Conservation (phyloP, 2,113 vertebrate genomes). For the Lampris incognitus region DNA sequence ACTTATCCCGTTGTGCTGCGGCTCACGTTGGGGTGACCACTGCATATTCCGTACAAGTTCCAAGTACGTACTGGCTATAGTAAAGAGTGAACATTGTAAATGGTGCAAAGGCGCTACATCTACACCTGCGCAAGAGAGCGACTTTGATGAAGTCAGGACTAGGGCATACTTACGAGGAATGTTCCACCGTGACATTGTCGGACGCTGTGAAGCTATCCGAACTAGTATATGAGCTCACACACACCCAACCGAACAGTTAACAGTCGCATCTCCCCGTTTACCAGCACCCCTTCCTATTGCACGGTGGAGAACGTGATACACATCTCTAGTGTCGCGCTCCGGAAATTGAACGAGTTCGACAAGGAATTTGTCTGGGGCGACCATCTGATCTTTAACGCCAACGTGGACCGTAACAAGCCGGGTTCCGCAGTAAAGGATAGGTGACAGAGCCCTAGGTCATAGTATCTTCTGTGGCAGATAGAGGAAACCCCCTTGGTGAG, state of each 20-base stretch:
- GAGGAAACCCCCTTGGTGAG: not conserved
- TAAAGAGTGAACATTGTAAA: not conserved
- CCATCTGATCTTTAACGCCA: slow-evolving; percentile 8
- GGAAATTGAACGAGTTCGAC: not conserved
- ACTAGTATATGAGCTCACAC: not conserved
- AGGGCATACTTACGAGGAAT: not conserved
- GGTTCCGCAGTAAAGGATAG: not conserved
- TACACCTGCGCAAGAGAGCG: slow-evolving; percentile 1
- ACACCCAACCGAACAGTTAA: slow-evolving; percentile 11
- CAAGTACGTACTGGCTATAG: not conserved
- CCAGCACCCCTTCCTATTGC: not conserved
- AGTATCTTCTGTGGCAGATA: not conserved
- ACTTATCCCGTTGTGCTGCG: not conserved
- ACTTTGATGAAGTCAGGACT: not conserved
- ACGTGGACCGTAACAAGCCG: not conserved
- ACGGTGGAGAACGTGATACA: slow-evolving; percentile 7
- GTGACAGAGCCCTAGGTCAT: not conserved
- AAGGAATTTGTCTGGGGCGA: slow-evolving; percentile 4
- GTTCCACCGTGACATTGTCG: not conserved
- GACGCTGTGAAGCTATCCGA: slow-evolving; percentile 1
- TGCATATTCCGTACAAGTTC: not conserved
- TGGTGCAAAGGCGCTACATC: not conserved
- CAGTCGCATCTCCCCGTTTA: not conserved
- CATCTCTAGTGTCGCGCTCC: not conserved
- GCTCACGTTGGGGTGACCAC: no score